Base-by-base conservation (phyloP, 1,140 invertebrate species). In the Drosophila bocqueti region DNA sequence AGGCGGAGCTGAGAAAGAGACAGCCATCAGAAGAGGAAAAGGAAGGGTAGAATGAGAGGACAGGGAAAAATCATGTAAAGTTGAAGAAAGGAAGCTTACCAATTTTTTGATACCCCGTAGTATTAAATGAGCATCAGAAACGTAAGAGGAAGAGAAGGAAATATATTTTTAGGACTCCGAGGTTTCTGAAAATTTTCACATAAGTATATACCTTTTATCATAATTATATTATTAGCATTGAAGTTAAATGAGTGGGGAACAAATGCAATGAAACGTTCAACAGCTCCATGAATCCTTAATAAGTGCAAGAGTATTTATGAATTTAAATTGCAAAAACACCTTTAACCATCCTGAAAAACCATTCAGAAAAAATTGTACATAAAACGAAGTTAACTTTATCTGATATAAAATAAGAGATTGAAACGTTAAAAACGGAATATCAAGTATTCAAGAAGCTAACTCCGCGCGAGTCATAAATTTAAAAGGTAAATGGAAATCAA, bases 401-500 rank as follows among this genome's bases (percentile, higher is more conserved):
- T 13, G 29, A 31, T 15, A 43, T 45, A 34, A 55, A 40, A 55
- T 16, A 38, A 26, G 15, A 42, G 40, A 55, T 67, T 71, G 40
- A 38, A 16, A 55, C 2, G 11, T 55, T 38, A 31, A 5, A 13
- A 40, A 36, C 15, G 34, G 43, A 43, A 42, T 38, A 21, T 40
- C 24, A 58, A 47, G 36, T n/a, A 69, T 55, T 58, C 36, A 18
- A 38, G 38, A 2, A 11, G 29, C 68, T 40, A 72, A 73, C 45
- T 43, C 24, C 36, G 16, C 34, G 18, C 15, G 18, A 38, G 57
- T 26, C 34, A 77, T 75, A 75, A 80, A 81, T 72, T 64, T 50
- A 15, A 21, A 42, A 67, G 64, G 58, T 75, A 71, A 76, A 63
- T 64, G 65, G 81, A 84, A 89, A 89, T 84, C 84, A 87, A 81